A percentile compares a stretch with the other conserved stretches of the same genome.
Evolutionary conservation across 1,140 invertebrate species (phyloP).

Genomic region (Schmidtea mediterranea): DNA sequence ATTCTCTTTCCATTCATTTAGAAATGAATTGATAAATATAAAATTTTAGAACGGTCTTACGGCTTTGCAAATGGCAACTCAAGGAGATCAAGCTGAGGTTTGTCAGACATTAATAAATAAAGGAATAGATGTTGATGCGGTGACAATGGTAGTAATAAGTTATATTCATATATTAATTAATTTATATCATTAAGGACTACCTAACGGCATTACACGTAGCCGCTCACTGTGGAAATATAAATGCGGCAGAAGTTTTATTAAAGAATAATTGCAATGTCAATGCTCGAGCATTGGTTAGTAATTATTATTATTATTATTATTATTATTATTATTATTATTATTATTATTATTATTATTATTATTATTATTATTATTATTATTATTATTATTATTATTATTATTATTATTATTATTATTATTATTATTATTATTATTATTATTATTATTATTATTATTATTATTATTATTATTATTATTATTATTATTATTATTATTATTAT

Average conservation of each 20-base stretch:
- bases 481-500: no score
- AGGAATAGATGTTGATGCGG: constrained; percentile 71
- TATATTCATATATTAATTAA: constrained; percentile 82
- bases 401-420: no score
- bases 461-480: no score
- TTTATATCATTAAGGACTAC: constrained; percentile 61
- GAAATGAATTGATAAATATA: constrained; percentile 17
- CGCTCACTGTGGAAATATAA: constrained; percentile 61
- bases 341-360: background rate
- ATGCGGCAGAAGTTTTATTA: constrained; percentile 74
- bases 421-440: no score
- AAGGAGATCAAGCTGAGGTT: constrained; percentile 86
- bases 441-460: no score
- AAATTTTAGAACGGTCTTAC: constrained; percentile 89
- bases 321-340: background rate
- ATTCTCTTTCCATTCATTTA: no score
- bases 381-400: no score
- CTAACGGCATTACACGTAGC: constrained; percentile 91
- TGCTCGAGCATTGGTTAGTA: constrained; percentile 45
- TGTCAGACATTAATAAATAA: constrained; percentile 63
- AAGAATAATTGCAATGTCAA: constrained; percentile 76
- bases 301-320: background rate
- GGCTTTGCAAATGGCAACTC: constrained; percentile 84
- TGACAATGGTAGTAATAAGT: constrained; percentile 69
- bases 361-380: no score